Evolutionary conservation across 1,140 invertebrate genomes (phyloP).

Genomic region (Eubasilissa regina): DNA sequence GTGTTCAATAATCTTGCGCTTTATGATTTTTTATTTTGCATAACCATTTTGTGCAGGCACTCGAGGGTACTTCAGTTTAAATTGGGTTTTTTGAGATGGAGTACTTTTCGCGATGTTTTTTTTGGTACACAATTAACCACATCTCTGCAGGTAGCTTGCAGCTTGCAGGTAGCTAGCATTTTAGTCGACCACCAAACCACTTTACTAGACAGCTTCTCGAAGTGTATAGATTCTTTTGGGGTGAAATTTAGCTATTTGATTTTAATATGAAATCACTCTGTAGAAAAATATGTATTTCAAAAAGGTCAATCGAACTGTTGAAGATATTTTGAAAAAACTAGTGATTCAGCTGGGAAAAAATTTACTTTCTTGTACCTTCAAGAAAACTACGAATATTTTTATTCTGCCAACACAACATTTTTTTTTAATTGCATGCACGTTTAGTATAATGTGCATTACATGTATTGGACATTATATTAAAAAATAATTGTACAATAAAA

Average conservation of each 20-base stretch:
- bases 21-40: slow-evolving; percentile 41
- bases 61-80: slow-evolving; percentile 33
- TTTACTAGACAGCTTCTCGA: slow-evolving; percentile 4
- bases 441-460: too few species aligned
- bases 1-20: slow-evolving; percentile 9
- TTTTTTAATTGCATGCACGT: too few species aligned
- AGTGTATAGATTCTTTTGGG: background rate
- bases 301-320: background rate
- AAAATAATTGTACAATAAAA: background rate
- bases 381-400: too few species aligned
- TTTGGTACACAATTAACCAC: slow-evolving; percentile 29
- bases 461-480: too few species aligned
- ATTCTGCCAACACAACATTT: too few species aligned
- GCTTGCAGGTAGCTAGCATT: slow-evolving; percentile 12
- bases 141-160: slow-evolving; percentile 9
- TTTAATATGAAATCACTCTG: background rate
- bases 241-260: slow-evolving; percentile 30
- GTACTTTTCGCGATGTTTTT: background rate
- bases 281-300: background rate
- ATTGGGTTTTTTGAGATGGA: slow-evolving; percentile 41
- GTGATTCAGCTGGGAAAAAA: too few species aligned
- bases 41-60: slow-evolving; percentile 28
- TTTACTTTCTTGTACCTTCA: too few species aligned
- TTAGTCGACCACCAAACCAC: slow-evolving; percentile 14
- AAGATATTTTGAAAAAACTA: background rate